These are phyloP conservation scores for Patiria pectinifera DNA, from an alignment of 53 echinoderm and acorn worm genomes.

Conservation along the genomic window DNA sequence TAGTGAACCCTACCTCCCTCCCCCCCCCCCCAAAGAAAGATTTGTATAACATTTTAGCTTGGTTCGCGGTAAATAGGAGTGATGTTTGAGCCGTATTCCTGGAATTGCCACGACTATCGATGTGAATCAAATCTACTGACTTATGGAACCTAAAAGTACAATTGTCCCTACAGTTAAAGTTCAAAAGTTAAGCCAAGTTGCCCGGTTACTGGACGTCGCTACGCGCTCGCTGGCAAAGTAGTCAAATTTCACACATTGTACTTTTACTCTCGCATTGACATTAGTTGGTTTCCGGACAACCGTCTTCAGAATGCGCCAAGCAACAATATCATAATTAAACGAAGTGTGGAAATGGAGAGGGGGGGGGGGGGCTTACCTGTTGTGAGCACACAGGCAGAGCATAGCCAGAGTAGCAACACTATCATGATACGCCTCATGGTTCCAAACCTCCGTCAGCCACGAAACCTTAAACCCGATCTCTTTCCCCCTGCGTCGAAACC, in stretches of 20 bases:
- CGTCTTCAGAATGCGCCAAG: not conserved
- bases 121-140: too few species aligned
- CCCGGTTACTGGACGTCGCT: not conserved
- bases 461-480: not conserved
- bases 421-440: slow-evolving; percentile 28
- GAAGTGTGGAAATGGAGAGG: not conserved
- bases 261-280: not conserved
- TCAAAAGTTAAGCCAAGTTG: not conserved
- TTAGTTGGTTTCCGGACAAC: slow-evolving; percentile 37
- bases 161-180: not conserved
- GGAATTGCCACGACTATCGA: too few species aligned
- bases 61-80: not conserved
- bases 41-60: too few species aligned
- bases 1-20: too few species aligned
- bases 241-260: not conserved
- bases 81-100: not conserved
- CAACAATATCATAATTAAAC: slow-evolving; percentile 17
- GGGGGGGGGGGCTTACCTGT: slow-evolving; percentile 32
- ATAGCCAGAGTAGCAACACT: slow-evolving; percentile 39
- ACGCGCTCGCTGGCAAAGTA: not conserved
- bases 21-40: too few species aligned
- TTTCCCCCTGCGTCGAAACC: not conserved
- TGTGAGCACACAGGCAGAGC: slow-evolving; percentile 28
- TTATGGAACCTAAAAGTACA: not conserved
- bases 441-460: not conserved